phyloP scores from a whole-genome alignment of 2,888 invertebrate species.

The Rambutsinella grinnellia region DNA sequence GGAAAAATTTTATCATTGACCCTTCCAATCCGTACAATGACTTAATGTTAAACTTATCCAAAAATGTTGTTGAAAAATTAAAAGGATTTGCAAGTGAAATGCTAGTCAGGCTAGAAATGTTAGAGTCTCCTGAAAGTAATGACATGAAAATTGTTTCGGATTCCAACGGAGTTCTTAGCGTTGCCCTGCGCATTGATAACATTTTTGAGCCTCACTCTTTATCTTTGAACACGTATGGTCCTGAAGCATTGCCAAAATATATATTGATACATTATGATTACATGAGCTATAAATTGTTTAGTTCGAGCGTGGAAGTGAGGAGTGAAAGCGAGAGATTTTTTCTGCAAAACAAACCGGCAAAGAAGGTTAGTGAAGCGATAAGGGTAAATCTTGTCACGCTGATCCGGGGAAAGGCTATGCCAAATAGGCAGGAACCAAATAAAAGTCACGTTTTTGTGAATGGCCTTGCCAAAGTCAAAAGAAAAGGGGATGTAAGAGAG shows the following conservation, averaged over 20 bases:
- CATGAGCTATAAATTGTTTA: not conserved
- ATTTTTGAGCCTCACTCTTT: not conserved
- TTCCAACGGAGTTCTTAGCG: not conserved
- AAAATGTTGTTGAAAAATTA: not conserved
- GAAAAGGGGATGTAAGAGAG: too few species aligned
- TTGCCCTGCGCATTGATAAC: not conserved
- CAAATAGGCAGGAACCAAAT: not conserved
- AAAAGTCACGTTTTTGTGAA: too few species aligned
- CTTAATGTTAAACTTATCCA: conserved; percentile 9
- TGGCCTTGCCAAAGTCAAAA: too few species aligned
- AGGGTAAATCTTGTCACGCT: not conserved
- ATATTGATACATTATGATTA: not conserved
- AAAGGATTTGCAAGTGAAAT: conserved; percentile 5
- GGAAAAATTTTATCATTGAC: conserved; percentile 32
- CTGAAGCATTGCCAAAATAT: not conserved
- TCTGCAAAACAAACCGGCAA: not conserved
- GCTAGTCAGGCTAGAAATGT: not conserved
- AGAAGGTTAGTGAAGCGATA: not conserved
- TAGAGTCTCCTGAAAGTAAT: conserved; percentile 5
- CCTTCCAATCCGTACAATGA: conserved; percentile 45
- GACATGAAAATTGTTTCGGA: conserved; percentile 4
- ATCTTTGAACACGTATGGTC: not conserved
- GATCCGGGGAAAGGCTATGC: not conserved
- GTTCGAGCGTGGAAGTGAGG: not conserved
- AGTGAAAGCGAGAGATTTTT: too few species aligned